phyloP scores from a whole-genome alignment of 30 jellyfish, hydroid and myxozoan species.

The Haliclystus octoradiatus region DNA sequence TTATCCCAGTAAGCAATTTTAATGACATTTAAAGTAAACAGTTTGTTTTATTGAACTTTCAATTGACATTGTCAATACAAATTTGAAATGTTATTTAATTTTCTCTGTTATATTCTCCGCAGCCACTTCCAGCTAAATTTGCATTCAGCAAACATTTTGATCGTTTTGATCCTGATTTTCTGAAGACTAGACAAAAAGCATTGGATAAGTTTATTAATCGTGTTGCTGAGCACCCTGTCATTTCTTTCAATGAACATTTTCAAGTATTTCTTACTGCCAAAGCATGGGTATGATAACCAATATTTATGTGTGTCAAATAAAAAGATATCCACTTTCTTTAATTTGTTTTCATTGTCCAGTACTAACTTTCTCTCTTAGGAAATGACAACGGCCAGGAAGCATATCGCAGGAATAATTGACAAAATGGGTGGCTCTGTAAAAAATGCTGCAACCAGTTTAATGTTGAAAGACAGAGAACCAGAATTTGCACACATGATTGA shows the following conservation, averaged over 20 bases:
- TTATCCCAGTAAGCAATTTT: conserved; percentile 62
- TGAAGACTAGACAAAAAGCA: conserved; percentile 93
- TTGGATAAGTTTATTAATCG: conserved; percentile 80
- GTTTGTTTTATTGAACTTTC: not conserved
- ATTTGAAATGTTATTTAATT: too few species aligned
- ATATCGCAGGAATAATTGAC: conserved; percentile 32
- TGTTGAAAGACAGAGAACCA: conserved; percentile 86
- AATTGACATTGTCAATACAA: too few species aligned
- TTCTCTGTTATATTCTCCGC: not conserved
- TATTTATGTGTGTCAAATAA: too few species aligned
- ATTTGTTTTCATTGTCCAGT: not conserved
- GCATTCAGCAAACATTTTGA: conserved; percentile 91
- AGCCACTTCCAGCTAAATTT: conserved; percentile 97
- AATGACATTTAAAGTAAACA: not conserved
- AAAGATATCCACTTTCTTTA: too few species aligned
- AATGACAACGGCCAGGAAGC: conserved; percentile 93
- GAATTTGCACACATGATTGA: conserved; percentile 54
- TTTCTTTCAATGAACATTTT: conserved; percentile 70
- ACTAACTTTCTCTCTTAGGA: conserved; percentile 43
- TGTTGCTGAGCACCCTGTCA: conserved; percentile 91
- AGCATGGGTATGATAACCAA: conserved; percentile 88
- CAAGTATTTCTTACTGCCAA: conserved; percentile 81
- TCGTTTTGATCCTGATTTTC: conserved; percentile 72
- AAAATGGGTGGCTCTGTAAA: conserved; percentile 77
- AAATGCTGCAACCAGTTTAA: conserved; percentile 77